phyloP scores from a whole-genome alignment of 2,888 invertebrate species.

The Autographa gamma region DNA sequence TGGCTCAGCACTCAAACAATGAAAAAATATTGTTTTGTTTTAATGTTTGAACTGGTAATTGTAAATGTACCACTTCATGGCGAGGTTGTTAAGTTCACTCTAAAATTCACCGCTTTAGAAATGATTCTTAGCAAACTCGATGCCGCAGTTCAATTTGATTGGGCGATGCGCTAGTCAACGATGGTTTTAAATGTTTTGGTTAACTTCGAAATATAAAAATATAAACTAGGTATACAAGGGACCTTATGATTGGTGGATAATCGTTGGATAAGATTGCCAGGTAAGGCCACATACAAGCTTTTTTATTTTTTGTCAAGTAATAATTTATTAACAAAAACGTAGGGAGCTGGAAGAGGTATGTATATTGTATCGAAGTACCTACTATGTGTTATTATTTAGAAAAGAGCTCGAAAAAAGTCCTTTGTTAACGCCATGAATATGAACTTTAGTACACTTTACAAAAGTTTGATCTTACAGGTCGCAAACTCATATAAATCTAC shows the following conservation, averaged over 20 bases:
- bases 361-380: too few species aligned
- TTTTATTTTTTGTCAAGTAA: too few species aligned
- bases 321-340: neutral
- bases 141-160: neutral
- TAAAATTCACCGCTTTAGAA: neutral
- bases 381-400: too few species aligned
- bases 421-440: too few species aligned
- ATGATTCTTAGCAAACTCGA: neutral
- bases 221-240: neutral
- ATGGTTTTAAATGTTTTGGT: neutral
- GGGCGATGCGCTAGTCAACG: too few species aligned
- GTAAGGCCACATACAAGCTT: neutral
- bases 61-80: neutral
- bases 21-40: neutral
- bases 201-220: neutral
- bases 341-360: neutral
- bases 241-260: neutral
- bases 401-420: too few species aligned
- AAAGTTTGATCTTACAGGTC: too few species aligned
- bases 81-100: neutral
- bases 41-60: neutral
- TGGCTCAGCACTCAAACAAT: neutral
- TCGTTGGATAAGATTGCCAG: neutral
- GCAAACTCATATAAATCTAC: too few species aligned
- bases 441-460: too few species aligned